Evolutionary conservation across 2,888 invertebrate species (phyloP), one percentile per base, ranked within the genome.

Genomic region (Agonopterix arenella): DNA sequence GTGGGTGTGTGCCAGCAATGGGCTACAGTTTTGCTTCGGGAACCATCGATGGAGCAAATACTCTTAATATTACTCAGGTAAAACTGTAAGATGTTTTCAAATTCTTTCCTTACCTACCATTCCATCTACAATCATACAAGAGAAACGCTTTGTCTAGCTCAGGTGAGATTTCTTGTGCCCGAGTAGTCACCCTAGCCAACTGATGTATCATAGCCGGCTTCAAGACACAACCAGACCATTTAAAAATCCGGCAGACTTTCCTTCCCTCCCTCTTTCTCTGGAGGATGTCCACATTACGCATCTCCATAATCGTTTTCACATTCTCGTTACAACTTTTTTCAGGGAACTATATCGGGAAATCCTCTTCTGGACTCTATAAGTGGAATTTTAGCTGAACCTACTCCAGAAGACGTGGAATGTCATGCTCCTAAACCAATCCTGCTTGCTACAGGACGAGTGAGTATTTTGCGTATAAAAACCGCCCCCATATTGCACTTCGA

Each of bases 1-100:
- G 68, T 2, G 95, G 95, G 0, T 97, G 96, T 70, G 78, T 89
- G 3, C 93, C 96, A 3, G 95, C 95, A 0, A 92, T 97, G 71
- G 93, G 97, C 91, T 95, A 95, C 80, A 95, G 94, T 68, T 96
- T 97, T 72, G 96, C 95, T 0, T 94, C 95, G 0, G 95, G 95
- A 2, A 95, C 95, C 0, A 93, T 92, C 0, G 95, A 95, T 63
- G 95, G 95, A 0, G 94, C 94, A 0, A 95, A 95, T 13, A 91
- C 92, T 11, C 92, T 94, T 46, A 91, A 93, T 48, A 95, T 96
- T 62, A 91, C 91, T n/a, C 95, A 86, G 78, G 85, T 84, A 64
- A 52, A 7, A 28, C 7, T 5, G 7, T 28, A 28, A 5, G 28
- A 28, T 28, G 28, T 5, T 28, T 28, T 28, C 28, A 28, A 28